Percentiles rank a stretch among this genome's conserved stretches.
Conservation (phyloP, 2,797 vertebrate species). For the Masticophis lateralis region DNA sequence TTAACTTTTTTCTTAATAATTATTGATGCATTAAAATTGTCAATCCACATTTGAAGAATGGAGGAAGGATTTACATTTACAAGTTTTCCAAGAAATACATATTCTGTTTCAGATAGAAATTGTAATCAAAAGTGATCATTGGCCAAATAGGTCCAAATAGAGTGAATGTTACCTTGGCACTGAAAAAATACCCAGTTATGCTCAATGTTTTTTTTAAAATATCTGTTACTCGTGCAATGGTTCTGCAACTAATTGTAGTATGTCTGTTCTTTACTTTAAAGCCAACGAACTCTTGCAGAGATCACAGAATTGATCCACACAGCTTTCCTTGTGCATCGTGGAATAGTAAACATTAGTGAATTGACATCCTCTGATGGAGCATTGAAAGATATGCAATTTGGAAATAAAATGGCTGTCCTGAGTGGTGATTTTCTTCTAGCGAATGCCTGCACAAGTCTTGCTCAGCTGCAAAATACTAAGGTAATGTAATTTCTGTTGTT, state of each 20-base stretch:
- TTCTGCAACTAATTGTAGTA: conserved; percentile 26
- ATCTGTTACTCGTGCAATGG: not conserved
- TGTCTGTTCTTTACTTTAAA: conserved; percentile 63
- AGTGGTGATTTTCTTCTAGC: conserved; percentile 97
- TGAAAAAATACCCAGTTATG: not conserved
- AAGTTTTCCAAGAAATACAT: not conserved
- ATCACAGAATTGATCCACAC: conserved; percentile 97
- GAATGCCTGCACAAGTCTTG: conserved; percentile 90
- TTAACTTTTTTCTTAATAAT: not conserved
- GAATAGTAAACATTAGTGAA: conserved; percentile 90
- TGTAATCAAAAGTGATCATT: not conserved
- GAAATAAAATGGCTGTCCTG: conserved; percentile 97
- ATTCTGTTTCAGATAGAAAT: not conserved
- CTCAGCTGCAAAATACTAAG: conserved; percentile 93
- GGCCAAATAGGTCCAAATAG: not conserved
- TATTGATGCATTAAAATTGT: not conserved
- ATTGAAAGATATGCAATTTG: conserved; percentile 95
- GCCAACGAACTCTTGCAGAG: conserved; percentile 94
- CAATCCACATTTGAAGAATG: not conserved
- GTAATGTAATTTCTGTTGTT: conserved; percentile 70
- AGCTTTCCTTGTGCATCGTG: conserved; percentile 94
- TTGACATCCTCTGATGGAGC: conserved; percentile 87
- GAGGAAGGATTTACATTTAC: not conserved
- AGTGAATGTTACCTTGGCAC: not conserved
- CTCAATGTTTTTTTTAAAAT: not conserved